Evolutionary conservation across 2,888 invertebrate genomes (phyloP).

Genomic region (Ceraclea dissimilis): DNA sequence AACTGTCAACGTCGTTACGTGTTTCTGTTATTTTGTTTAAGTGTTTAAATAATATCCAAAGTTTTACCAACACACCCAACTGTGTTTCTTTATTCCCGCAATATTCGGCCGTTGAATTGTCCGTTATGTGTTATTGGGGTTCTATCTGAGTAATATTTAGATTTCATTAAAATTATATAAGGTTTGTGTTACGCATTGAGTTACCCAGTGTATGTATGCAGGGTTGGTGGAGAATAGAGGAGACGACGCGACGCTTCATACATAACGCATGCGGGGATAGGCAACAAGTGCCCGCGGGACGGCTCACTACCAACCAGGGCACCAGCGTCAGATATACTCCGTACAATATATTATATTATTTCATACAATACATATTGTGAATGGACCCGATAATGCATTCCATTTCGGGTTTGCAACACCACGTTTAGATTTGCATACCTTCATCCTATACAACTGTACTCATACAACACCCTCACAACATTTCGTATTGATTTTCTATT

Average conservation of each 20-base stretch:
- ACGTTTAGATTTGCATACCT: slow-evolving; percentile 9
- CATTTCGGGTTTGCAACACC: slow-evolving; percentile 13
- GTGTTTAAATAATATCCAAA: too few relatives aligned
- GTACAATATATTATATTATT: background rate
- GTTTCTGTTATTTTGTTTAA: too few relatives aligned
- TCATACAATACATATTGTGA: slow-evolving; percentile 1
- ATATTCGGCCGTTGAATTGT: too few relatives aligned
- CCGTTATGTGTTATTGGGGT: too few relatives aligned
- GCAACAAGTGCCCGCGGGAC: slow-evolving; percentile 20
- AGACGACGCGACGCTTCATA: slow-evolving; percentile 24
- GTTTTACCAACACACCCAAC: too few relatives aligned
- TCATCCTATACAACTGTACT: too few relatives aligned
- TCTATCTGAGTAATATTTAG: too few relatives aligned
- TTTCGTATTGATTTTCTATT: too few relatives aligned
- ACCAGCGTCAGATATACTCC: background rate
- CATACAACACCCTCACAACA: too few relatives aligned
- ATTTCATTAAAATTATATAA: too few relatives aligned
- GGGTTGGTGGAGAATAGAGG: slow-evolving; percentile 6
- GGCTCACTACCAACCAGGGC: background rate
- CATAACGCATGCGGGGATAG: slow-evolving; percentile 24
- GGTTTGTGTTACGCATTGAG: background rate
- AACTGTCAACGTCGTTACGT: too few relatives aligned
- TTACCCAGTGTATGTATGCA: background rate
- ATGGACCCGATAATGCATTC: slow-evolving; percentile 14
- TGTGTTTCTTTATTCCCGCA: too few relatives aligned